Base-by-base conservation (phyloP, 2,888 invertebrate genomes). In the Therioaphis trifolii region DNA sequence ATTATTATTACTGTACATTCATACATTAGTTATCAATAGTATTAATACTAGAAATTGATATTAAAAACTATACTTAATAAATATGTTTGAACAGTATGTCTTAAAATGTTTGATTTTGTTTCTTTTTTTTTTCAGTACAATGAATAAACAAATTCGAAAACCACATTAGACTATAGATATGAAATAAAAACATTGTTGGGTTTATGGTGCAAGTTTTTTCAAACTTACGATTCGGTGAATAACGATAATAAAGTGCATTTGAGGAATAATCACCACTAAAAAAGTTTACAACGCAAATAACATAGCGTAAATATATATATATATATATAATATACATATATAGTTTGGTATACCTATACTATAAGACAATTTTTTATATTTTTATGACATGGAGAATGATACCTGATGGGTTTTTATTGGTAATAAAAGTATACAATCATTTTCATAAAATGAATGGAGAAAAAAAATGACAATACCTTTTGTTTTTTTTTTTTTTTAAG, bases 341-440 rank as follows among this genome's bases (percentile, higher is more conserved):
- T 55, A 15, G 21, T 15, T 55, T 21, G 1, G 21, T 21, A 24
- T 4, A 46, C 0, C 15, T 15, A 24, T 7, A 24, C 15, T 15
- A 24, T 7, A 24, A 24, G 15, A 74, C 11, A n/a, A 15, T 74
- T 14, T 35, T 72, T 21, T 0, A 24, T 21, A 40, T 21, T 24
- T 68, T 58, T 24, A 58, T 24, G 18, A 40, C 58, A 3, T 24
- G 18, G 9, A 4, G 29, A 21, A 68, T 4, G n/a, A 29, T 24
- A 55, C 15, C 15, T 11, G 40, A 58, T 58, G 58, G 55, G 2
- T 58, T 58, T 58, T 74, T 74, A 24, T 58, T 15, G 24, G 58
- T 24, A 72, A 72, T 52, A 72, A 52, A 52, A 58, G 24, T 74
- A 58, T 55, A 58, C 12, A 24, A 58, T 21, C 14, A 52, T 55